Conservation (phyloP, 2,888 invertebrate genomes). For the Arrhopalites spinosus region DNA sequence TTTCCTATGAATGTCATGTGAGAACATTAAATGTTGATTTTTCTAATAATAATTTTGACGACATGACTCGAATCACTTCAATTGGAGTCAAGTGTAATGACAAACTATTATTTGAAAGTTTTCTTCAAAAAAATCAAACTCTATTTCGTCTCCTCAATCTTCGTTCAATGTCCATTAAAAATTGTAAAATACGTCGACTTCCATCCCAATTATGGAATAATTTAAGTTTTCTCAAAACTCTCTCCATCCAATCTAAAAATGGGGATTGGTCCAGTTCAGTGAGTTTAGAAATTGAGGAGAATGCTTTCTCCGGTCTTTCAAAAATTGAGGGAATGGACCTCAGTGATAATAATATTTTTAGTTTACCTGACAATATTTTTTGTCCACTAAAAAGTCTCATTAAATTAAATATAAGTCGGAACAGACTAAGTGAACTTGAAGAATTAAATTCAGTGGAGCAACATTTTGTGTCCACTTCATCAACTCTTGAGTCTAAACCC, state of each 20-base stretch:
- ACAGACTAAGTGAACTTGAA: constrained; percentile 75
- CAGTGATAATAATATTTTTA: constrained; percentile 87
- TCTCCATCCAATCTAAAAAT: constrained; percentile 82
- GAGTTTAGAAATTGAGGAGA: constrained; percentile 76
- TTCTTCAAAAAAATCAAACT: constrained; percentile 67
- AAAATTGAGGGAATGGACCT: constrained; percentile 82
- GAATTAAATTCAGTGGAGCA: constrained; percentile 58
- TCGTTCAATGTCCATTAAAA: constrained; percentile 57
- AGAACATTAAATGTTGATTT: constrained; percentile 83
- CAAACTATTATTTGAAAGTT: constrained; percentile 77
- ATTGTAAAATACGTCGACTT: constrained; percentile 58
- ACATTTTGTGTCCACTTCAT: too few species aligned
- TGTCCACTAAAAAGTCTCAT: constrained; percentile 80
- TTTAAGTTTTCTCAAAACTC: constrained; percentile 77
- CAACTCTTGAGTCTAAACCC: too few species aligned
- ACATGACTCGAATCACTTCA: constrained; percentile 57
- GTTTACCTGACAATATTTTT: constrained; percentile 81
- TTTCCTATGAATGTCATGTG: constrained; percentile 69
- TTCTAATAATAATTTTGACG: constrained; percentile 76
- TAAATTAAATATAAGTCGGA: constrained; percentile 81
- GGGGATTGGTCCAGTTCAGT: constrained; percentile 78
- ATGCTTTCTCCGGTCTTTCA: constrained; percentile 71
- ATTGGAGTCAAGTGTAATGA: constrained; percentile 68
- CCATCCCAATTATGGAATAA: constrained; percentile 78
- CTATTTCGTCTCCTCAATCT: constrained; percentile 58